Evolutionary conservation across 2,888 invertebrate genomes (phyloP), one percentile per base, ranked within the genome.

Genomic region (Oligia latruncula): DNA sequence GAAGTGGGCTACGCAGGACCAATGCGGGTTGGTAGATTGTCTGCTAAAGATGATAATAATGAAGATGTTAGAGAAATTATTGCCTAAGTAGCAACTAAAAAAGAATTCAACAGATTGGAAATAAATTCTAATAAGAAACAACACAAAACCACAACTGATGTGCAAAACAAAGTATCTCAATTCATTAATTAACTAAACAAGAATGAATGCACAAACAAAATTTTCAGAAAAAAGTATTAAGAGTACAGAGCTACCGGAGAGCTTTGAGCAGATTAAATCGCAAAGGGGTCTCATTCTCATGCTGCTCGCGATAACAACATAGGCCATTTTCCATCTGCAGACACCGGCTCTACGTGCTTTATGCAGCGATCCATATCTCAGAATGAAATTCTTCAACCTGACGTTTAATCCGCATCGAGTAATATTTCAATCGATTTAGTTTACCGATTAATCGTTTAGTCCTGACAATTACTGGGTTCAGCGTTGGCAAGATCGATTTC

Each of bases 221-320:
- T 89, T 88, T 89, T 77, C 72, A 87, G 89, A 91, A 93, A 91
- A 84, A 92, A 89, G 78, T 92, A 95, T 92, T 84, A 93, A 92
- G 92, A 90, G 75, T 80, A 85, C 92, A 94, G 88, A 90, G 84
- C 79, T 88, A 88, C 88, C 84, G 87, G 84, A 89, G 88, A 93
- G 92, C 92, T 93, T 91, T 91, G 91, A 90, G 85, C 88, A 93
- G 94, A 95, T 95, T 93, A 93, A 92, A 95, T 95, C 93, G 93
- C 91, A 93, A 93, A 94, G 92, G 83, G 90, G 91, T 90, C 92
- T 93, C 92, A 91, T 94, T 93, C 92, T 90, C 92, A 92, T 93
- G 92, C 93, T 89, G 86, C 77, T 88, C 90, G 91, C 92, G 93
- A 92, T 93, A 93, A 92, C 92, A 91, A 87, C 88, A 89, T 88